phyloP scores from a whole-genome alignment of 2,113 vertebrate genomes.

The Cyanoderma ruficeps region DNA sequence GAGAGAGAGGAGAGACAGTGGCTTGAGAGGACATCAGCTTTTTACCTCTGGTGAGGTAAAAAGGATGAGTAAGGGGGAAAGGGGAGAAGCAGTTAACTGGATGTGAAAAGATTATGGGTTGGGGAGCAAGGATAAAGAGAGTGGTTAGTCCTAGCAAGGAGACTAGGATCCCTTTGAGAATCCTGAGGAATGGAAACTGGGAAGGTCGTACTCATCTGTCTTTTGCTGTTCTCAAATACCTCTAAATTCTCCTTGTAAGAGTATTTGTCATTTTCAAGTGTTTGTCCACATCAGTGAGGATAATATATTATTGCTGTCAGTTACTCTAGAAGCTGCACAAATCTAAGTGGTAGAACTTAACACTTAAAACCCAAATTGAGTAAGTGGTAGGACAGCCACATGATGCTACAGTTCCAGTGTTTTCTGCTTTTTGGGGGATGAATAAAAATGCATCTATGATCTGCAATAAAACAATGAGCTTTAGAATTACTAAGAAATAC shows the following conservation, averaged over 20 bases:
- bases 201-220: slow-evolving; percentile 38
- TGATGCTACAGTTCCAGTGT: background rate
- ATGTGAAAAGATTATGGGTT: background rate
- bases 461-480: background rate
- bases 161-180: background rate
- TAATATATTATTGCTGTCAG: slow-evolving; percentile 48
- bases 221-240: background rate
- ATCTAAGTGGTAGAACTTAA: background rate
- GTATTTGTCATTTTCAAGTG: slow-evolving; percentile 33
- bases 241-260: background rate
- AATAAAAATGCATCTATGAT: background rate
- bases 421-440: background rate
- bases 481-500: background rate
- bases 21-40: background rate
- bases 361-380: background rate
- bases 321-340: background rate
- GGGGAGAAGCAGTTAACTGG: background rate
- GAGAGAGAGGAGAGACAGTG: background rate
- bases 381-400: background rate
- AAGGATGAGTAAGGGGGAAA: background rate
- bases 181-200: background rate
- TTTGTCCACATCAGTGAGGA: slow-evolving; percentile 37
- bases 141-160: background rate
- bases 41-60: background rate
- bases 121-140: background rate